phyloP scores from a whole-genome alignment of 1,140 invertebrate genomes.

The Notospermus geniculatus region DNA sequence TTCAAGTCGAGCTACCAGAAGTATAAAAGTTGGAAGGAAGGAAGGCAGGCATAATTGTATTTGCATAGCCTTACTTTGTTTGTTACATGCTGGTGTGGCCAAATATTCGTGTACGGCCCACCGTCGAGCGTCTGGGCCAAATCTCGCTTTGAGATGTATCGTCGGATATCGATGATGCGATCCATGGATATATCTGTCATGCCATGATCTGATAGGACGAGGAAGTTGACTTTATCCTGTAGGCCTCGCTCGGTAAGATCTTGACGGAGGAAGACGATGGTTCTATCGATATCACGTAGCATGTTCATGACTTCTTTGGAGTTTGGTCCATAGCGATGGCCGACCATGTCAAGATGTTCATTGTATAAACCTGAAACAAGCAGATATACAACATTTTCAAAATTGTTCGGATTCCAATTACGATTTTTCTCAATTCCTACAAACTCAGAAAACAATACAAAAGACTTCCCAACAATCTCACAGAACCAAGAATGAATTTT shows the following conservation, averaged over 20 bases:
- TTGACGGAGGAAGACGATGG: conserved; percentile 35
- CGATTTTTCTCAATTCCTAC: no score
- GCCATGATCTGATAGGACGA: conserved; percentile 58
- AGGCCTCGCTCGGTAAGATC: conserved; percentile 23
- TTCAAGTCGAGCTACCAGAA: no score
- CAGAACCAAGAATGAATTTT: no score
- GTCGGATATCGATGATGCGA: conserved; percentile 41
- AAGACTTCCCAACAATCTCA: no score
- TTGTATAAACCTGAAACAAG: conserved; percentile 34
- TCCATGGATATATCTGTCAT: conserved; percentile 45
- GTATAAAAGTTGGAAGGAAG: no score
- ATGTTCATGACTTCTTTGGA: conserved; percentile 26
- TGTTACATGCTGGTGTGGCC: conserved; percentile 29
- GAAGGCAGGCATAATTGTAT: no score
- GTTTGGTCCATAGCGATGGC: conserved; percentile 36
- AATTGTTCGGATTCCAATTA: no score
- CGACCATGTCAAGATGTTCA: conserved; percentile 36
- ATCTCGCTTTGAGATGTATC: conserved; percentile 33
- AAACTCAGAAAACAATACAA: no score
- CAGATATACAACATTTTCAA: neutral
- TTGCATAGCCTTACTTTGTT: conserved; percentile 39
- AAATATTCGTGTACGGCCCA: conserved; percentile 45
- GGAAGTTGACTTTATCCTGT: conserved; percentile 47
- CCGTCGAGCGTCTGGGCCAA: conserved; percentile 40
- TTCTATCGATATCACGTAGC: conserved; percentile 35